Conservation (phyloP, 2,797 vertebrate genomes). For the Erithacus rubecula region DNA sequence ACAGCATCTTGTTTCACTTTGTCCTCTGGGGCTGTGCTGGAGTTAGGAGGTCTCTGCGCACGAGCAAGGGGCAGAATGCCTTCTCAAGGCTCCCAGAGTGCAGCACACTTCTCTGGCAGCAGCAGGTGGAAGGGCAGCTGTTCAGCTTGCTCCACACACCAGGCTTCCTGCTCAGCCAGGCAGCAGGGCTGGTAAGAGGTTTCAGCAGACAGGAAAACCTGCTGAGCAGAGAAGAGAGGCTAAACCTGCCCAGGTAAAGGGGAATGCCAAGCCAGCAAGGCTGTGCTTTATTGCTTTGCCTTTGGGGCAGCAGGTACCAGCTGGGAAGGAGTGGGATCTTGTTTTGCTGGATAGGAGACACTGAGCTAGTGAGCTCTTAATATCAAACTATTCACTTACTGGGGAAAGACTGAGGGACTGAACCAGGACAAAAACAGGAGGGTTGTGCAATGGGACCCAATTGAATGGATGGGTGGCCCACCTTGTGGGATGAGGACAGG, state of each 20-base stretch:
- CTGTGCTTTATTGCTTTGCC: neutral
- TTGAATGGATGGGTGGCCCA: rapidly evolving
- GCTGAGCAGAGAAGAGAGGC: neutral
- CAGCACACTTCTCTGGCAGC: neutral
- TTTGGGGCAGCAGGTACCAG: neutral
- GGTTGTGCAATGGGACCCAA: rapidly evolving
- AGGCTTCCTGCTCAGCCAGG: neutral
- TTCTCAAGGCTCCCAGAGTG: rapidly evolving
- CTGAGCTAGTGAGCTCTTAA: neutral
- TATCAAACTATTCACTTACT: neutral
- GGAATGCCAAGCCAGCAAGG: rapidly evolving
- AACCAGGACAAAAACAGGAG: neutral
- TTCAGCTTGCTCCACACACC: rapidly evolving
- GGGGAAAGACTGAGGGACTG: neutral
- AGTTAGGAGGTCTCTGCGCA: neutral
- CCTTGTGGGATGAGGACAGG: neutral
- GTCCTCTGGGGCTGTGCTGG: neutral
- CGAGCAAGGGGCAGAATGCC: neutral
- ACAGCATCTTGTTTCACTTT: neutral
- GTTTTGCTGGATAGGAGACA: neutral
- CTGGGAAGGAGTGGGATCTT: neutral
- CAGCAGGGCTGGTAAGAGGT: neutral
- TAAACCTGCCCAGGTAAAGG: neutral
- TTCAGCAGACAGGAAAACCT: neutral
- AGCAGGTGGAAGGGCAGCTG: neutral